Conservation (phyloP, 2,113 vertebrate genomes). For the Potamarius usumacintae region DNA sequence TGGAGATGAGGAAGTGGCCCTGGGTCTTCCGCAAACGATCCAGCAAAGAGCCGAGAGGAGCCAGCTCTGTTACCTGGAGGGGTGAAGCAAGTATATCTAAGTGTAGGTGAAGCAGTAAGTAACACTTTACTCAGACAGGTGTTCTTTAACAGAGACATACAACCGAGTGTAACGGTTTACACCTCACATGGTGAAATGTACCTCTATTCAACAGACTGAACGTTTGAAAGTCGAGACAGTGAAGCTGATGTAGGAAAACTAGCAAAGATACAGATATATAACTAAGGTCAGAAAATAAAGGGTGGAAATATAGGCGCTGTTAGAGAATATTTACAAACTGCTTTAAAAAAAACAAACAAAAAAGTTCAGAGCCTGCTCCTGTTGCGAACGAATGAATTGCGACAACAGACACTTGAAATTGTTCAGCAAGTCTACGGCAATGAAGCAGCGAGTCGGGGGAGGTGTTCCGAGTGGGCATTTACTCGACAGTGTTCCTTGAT, state of each 20-base stretch:
- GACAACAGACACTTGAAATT: no score
- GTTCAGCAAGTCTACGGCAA: no score
- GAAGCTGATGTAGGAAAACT: neutral
- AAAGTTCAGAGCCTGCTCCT: no score
- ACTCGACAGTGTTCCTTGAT: no score
- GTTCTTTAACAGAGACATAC: neutral
- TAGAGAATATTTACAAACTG: neutral
- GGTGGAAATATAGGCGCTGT: neutral
- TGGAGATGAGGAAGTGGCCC: slow-evolving; percentile 92
- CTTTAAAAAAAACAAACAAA: no score
- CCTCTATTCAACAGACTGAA: neutral
- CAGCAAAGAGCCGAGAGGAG: slow-evolving; percentile 88
- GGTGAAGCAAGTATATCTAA: neutral
- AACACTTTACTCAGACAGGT: neutral
- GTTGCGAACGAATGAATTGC: no score
- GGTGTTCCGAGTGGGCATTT: no score
- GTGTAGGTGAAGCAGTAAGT: neutral
- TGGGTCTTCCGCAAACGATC: slow-evolving; percentile 93
- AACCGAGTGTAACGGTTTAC: neutral
- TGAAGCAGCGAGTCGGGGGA: no score
- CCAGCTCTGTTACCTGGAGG: slow-evolving; percentile 88
- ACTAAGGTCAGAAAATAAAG: neutral
- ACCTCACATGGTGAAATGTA: neutral
- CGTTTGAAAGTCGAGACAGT: no score
- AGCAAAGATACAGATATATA: neutral